Conservation (phyloP, 1,140 invertebrate species). For the Scaptomyza pallida region DNA sequence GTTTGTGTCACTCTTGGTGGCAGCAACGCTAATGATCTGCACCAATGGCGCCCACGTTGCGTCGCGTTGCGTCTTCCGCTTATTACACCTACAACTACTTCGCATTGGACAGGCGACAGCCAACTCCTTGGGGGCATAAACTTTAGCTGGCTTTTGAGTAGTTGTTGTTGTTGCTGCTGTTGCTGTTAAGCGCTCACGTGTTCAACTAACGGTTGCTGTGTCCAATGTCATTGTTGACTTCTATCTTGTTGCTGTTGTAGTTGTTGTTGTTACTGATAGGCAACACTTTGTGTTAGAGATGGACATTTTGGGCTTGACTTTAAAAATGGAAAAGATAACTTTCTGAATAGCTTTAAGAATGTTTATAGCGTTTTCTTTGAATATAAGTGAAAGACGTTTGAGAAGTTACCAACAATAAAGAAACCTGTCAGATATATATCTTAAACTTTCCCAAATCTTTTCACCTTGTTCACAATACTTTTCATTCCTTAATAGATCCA, state of each 20-base stretch:
- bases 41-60: conserved; percentile 66
- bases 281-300: conserved; percentile 6
- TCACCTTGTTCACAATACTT: no score
- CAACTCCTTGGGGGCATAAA: conserved; percentile 16
- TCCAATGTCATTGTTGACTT: conserved; percentile 13
- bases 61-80: conserved; percentile 31
- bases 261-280: background rate
- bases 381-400: no score
- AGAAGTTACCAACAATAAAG: no score
- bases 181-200: conserved; percentile 35
- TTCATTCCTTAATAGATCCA: no score
- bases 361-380: no score
- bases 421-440: no score
- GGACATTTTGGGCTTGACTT: conserved; percentile 8
- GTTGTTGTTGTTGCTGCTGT: conserved; percentile 6
- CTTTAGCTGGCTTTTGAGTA: conserved; percentile 30
- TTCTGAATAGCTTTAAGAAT: no score
- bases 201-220: conserved; percentile 14
- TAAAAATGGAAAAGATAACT: no score
- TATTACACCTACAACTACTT: background rate
- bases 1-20: conserved; percentile 19
- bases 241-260: background rate
- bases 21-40: conserved; percentile 69
- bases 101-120: background rate
- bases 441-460: no score